A percentile compares a stretch with the other conserved stretches of the same genome.
Evolutionary conservation across 2,797 vertebrate genomes (phyloP).

Genomic region (Acrossocheilus fasciatus): DNA sequence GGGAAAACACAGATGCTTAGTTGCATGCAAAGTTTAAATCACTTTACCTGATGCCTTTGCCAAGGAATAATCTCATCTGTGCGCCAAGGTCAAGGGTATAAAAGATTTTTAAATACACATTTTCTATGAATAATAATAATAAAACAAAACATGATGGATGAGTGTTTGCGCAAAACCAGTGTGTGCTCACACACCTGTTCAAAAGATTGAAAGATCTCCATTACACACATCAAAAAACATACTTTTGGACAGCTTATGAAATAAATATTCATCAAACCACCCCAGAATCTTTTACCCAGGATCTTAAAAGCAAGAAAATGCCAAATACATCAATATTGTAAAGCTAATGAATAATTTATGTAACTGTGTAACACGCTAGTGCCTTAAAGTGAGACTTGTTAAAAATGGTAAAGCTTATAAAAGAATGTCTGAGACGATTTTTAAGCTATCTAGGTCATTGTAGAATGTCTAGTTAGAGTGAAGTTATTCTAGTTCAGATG

Average conservation of each 20-base stretch:
- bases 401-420: conserved; percentile 4
- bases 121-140: conserved; percentile 19
- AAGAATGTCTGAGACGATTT: background rate
- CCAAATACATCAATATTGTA: conserved; percentile 39
- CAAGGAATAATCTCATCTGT: conserved; percentile 4
- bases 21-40: conserved; percentile 21
- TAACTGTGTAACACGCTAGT: conserved; percentile 9
- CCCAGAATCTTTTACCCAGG: conserved; percentile 1
- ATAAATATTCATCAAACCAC: conserved; percentile 45
- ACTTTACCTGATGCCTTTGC: background rate
- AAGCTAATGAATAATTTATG: conserved; percentile 32
- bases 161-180: background rate
- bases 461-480: background rate
- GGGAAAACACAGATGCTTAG: conserved; percentile 11
- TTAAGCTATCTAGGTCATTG: background rate
- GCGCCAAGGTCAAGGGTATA: conserved; percentile 14
- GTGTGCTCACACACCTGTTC: background rate
- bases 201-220: background rate
- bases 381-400: conserved; percentile 32
- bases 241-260: conserved; percentile 7
- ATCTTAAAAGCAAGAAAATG: conserved; percentile 32
- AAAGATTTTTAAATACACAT: background rate
- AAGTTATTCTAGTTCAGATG: background rate
- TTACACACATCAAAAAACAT: background rate
- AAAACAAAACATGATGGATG: conserved; percentile 9